phyloP scores from a whole-genome alignment of 2,797 vertebrate genomes.

The Heliangelus exortis region DNA sequence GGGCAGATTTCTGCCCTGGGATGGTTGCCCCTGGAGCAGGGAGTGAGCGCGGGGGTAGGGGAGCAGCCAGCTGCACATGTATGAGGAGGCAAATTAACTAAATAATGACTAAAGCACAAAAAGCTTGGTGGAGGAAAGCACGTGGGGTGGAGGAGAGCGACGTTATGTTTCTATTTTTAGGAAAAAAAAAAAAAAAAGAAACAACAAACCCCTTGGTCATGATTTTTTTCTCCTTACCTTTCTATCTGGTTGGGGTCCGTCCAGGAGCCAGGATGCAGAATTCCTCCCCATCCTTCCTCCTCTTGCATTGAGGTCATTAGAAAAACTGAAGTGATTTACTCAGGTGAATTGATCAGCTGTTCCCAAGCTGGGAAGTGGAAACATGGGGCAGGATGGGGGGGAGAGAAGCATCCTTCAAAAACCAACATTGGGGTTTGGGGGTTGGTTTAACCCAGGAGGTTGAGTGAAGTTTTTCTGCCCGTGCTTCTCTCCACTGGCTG shows the following conservation, averaged over 20 bases:
- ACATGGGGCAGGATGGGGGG: not conserved
- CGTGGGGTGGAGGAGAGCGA: conserved; percentile 73
- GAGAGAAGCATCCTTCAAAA: conserved; percentile 32
- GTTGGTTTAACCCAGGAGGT: accelerated
- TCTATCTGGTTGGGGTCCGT: conserved; percentile 41
- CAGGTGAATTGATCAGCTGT: conserved; percentile 68
- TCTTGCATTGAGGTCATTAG: not conserved
- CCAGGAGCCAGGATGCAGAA: conserved; percentile 43
- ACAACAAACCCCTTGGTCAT: not conserved
- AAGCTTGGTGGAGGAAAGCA: conserved; percentile 78
- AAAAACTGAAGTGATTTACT: conserved; percentile 54
- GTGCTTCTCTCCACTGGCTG: not conserved
- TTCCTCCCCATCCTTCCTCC: not conserved
- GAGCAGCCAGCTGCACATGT: not conserved
- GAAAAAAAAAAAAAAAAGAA: not conserved
- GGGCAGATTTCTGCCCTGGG: conserved; percentile 64
- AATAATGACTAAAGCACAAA: conserved; percentile 82
- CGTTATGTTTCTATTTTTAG: conserved; percentile 40
- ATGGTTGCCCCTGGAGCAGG: conserved; percentile 46
- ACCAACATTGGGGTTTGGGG: not conserved
- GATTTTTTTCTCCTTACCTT: conserved; percentile 36
- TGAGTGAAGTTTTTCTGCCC: not conserved
- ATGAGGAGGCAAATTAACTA: conserved; percentile 66
- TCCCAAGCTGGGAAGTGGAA: not conserved
- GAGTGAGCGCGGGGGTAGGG: conserved; percentile 41